phyloP scores from a whole-genome alignment of 2,113 vertebrate genomes.

The Arenaria interpres region DNA sequence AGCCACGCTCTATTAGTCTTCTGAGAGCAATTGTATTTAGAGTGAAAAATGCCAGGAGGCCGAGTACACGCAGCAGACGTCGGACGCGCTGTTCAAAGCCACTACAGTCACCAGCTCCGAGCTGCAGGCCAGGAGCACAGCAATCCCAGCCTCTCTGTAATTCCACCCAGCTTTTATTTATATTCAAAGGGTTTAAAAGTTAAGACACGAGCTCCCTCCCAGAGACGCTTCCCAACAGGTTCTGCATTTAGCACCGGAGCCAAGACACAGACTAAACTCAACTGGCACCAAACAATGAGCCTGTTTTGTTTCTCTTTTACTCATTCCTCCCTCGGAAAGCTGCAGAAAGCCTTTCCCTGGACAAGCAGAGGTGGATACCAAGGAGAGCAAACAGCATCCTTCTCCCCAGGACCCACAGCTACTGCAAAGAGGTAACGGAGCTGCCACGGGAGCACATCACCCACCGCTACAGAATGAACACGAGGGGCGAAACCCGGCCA shows the following conservation, averaged over 20 bases:
- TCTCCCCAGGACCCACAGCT: not conserved
- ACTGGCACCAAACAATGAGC: not conserved
- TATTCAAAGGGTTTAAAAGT: not conserved
- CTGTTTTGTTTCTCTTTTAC: not conserved
- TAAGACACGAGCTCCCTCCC: not conserved
- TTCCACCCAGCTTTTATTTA: not conserved
- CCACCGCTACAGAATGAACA: not conserved
- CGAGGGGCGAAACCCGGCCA: not conserved
- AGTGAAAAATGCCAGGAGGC: not conserved
- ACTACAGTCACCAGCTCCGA: not conserved
- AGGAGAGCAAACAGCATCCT: not conserved
- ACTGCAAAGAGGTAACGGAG: rapidly evolving
- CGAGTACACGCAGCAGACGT: not conserved
- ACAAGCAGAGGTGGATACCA: not conserved
- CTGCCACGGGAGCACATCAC: not conserved
- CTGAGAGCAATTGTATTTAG: constrained; percentile 38
- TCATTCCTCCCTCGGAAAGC: not conserved
- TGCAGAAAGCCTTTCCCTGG: not conserved
- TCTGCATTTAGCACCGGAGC: not conserved
- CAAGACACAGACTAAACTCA: not conserved
- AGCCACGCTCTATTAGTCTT: constrained; percentile 3
- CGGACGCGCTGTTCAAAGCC: not conserved
- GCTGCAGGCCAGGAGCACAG: not conserved
- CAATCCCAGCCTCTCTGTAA: not conserved
- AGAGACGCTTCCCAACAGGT: not conserved